phyloP scores from a whole-genome alignment of 2,888 invertebrate species.

The Hyles lineata region DNA sequence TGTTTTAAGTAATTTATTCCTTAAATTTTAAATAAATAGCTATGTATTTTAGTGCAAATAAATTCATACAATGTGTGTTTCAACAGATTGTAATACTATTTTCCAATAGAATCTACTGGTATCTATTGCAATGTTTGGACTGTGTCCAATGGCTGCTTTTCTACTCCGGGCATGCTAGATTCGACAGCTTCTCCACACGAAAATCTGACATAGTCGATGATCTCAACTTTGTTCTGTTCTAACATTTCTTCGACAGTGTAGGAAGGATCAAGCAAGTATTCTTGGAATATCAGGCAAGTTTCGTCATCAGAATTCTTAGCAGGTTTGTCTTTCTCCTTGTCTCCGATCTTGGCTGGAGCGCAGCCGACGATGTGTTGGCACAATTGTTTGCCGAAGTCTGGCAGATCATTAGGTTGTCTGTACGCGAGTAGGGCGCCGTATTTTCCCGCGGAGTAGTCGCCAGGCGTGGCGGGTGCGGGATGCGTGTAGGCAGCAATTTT shows the following conservation, averaged over 20 bases:
- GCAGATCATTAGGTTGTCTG: slow-evolving; percentile 70
- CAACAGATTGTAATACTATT: slow-evolving; percentile 14
- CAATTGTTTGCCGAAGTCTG: slow-evolving; percentile 88
- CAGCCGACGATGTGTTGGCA: slow-evolving; percentile 97
- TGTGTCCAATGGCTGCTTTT: slow-evolving; percentile 82
- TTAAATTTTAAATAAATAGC: slow-evolving; percentile 40
- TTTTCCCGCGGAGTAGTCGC: slow-evolving; percentile 88
- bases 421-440: slow-evolving; percentile 94
- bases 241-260: slow-evolving; percentile 90
- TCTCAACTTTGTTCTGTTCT: slow-evolving; percentile 85
- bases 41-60: slow-evolving; percentile 24
- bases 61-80: slow-evolving; percentile 26
- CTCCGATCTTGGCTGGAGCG: slow-evolving; percentile 91
- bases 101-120: not conserved
- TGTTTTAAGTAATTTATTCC: slow-evolving; percentile 46
- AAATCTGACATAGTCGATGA: slow-evolving; percentile 93
- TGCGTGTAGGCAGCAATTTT: slow-evolving; percentile 91
- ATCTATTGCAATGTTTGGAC: slow-evolving; percentile 87
- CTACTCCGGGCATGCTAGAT: slow-evolving; percentile 72
- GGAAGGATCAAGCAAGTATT: slow-evolving; percentile 92
- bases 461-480: slow-evolving; percentile 85
- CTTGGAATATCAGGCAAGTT: slow-evolving; percentile 92
- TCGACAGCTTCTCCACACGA: slow-evolving; percentile 91
- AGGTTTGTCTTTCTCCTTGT: slow-evolving; percentile 86
- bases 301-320: slow-evolving; percentile 89